Conservation (phyloP, 1,140 invertebrate species). For the Saxidomus purpurata region DNA sequence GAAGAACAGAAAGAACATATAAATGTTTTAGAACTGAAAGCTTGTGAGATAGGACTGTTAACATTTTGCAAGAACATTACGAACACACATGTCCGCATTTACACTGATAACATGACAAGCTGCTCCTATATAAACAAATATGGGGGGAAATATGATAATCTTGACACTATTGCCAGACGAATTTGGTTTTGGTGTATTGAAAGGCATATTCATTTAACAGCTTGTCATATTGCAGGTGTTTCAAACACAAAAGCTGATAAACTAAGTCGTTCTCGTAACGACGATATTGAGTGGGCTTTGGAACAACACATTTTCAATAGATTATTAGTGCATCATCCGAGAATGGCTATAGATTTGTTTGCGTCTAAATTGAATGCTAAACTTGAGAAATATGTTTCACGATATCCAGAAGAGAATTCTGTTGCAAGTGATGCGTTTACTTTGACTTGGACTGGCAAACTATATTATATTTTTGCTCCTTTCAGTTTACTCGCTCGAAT, state of each 20-base stretch:
- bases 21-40: too few relatives aligned
- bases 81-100: slow-evolving; percentile 12
- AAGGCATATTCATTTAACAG: slow-evolving; percentile 10
- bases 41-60: background rate
- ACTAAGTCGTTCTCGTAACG: background rate
- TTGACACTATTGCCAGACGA: background rate
- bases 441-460: background rate
- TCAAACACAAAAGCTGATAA: background rate
- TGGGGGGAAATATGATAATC: background rate
- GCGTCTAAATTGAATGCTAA: background rate
- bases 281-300: slow-evolving; percentile 12
- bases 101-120: slow-evolving; percentile 52
- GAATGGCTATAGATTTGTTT: too few relatives aligned
- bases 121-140: slow-evolving; percentile 33
- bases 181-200: too few relatives aligned
- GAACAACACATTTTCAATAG: background rate
- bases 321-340: background rate
- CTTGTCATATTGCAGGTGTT: background rate
- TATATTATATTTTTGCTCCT: too few relatives aligned
- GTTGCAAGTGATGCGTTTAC: slow-evolving; percentile 57
- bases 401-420: too few relatives aligned
- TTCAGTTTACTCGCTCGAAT: slow-evolving; percentile 46
- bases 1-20: slow-evolving; percentile 18
- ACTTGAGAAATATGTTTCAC: background rate
- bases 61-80: slow-evolving; percentile 15